Base-by-base conservation (phyloP, 2,113 vertebrate genomes). In the Festucalex cinctus region DNA sequence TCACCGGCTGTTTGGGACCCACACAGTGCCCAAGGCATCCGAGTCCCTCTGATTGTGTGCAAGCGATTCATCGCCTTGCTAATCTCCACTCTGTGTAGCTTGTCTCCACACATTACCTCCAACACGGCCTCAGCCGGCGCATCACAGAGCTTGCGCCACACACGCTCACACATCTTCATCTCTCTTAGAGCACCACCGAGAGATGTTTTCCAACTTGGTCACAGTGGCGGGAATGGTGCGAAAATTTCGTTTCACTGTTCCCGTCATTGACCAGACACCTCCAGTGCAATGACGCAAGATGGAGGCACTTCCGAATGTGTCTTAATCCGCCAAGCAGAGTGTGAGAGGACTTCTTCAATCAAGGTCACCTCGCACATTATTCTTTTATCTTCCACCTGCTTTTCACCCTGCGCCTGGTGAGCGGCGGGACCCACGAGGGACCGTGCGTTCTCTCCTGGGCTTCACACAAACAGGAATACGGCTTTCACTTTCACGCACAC, bases 281-380 rank as follows among this genome's bases (percentile, higher is more conserved):
- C 37, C 32, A 56, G 24, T 51, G 22, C 6, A 49, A 32, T 61
- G 37, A 63, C 60, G 49, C n/a, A 37, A 43, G 61, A 59, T 63
- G 9, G 53, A 44, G 43, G 26, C 63, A 8, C 58, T 20, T 74
- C 65, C 48, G 68, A 68, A 78, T 58, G 44, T 39, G 2, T 49
- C 59, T 68, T 68, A 46, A 61, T 61, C 69, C 69, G 51, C 51
- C 73, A 75, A 60, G 28, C 77, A 22, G 54, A 77, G 65, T 51
- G 68, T 46, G 43, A 63, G 68, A 75, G 69, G 56, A 59, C 32
- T 65, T 74, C 65, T 82, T 84, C 71, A 82, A 63, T 81, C 74
- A 81, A 81, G 85, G 83, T 88, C 88, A 90, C 83, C 84, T 86
- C 84, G 48, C 69, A 79, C 76, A 86, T 80, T 78, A 82, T 73